Base-by-base conservation (phyloP, 2,888 invertebrate species). In the Trichogramma evanescens region DNA sequence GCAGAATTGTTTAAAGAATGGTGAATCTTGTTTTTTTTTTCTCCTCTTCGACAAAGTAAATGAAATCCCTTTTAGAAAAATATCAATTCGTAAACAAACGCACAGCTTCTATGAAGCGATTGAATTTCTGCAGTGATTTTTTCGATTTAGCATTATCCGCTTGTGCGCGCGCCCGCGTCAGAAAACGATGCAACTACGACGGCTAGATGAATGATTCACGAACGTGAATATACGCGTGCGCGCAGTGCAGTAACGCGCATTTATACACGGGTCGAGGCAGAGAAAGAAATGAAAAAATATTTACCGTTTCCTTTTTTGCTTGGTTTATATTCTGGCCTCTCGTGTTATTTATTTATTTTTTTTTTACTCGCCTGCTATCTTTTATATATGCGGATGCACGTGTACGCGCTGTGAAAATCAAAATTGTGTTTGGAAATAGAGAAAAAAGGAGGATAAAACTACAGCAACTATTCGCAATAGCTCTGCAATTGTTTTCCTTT, bases 121-220 rank as follows among this genome's bases (percentile, higher is more conserved):
- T 13, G 41, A 50, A 40, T 26, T 45, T 45, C 39, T 44, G 13
- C 6, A 59, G 51, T 46, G 48, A 59, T 59, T 43, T 38, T 6
- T n/a, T 42, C 43, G 40, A 38, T 46, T 8, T 50, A 38, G 42
- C 44, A 26, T 51, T 51, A n/a, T 50, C 10, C 41, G 39, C 46
- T 40, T 40, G 54, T 13, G 46, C 2, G 44, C 50, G 50, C 50
- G 7, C 42, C 53, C 48, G 49, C 43, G 40, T 26, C 50, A 8
- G 48, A 9, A 41, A 40, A 39, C 43, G 52, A 59, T 45, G 9
- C 41, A 40, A 39, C 43, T 49, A 59, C 41, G 9, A 4, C 39
- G 13, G 4, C 43, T 50, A 50, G 50, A 62, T 59, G 59, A 62
- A 62, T 62, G 58, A 62, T 62, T 59, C 55, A 50, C 56, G 58